Base-by-base conservation (phyloP, 2,888 invertebrate species). In the Agriotes lineatus region DNA sequence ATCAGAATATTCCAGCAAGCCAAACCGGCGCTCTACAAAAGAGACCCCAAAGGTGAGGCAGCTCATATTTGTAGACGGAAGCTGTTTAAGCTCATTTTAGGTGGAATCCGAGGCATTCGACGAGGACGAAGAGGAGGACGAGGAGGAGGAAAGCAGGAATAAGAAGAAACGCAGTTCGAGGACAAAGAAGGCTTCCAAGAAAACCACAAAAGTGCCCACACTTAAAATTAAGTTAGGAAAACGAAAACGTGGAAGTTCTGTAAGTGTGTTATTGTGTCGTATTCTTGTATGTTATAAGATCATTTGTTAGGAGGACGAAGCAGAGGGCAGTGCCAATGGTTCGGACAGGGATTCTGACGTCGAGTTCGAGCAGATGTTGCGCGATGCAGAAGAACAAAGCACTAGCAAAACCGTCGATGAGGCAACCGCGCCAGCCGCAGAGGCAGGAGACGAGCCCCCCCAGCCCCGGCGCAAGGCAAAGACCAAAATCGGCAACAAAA, bases 311-410 rank as follows among this genome's bases (percentile, higher is more conserved):
- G 94, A 94, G 76, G 95, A 95, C 76, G 95, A 95, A 70, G 92
- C 88, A 30, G 96, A 96, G 77, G 89, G 87, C 12, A 89, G 89
- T 10, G 92, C 89, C 60, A 91, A 89, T 2, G 90, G 87, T 7
- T 92, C 92, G 0, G 96, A 96, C 77, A 90, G 95, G 22, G 97
- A 99, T 84, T 97, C 97, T 0, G 99, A 99, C 83, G 95, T 97
- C 67, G 99, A 99, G 83, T 99, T 99, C 84, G 99, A 99, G 80
- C 95, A 97, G 80, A 97, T 99, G 93, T 83, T 99, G 59, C 95
- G 95, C 57, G 96, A 96, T 79, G 95, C 96, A 0, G 95, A 95
- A 73, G 95, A 95, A 74, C 90, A 89, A 9, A 85, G 85, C 2
- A 87, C 88, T 72, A 72, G 76, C 10, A 83, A 85, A 75, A 66